Base-by-base conservation (phyloP, 2,888 invertebrate genomes). In the Rhingia campestris region DNA sequence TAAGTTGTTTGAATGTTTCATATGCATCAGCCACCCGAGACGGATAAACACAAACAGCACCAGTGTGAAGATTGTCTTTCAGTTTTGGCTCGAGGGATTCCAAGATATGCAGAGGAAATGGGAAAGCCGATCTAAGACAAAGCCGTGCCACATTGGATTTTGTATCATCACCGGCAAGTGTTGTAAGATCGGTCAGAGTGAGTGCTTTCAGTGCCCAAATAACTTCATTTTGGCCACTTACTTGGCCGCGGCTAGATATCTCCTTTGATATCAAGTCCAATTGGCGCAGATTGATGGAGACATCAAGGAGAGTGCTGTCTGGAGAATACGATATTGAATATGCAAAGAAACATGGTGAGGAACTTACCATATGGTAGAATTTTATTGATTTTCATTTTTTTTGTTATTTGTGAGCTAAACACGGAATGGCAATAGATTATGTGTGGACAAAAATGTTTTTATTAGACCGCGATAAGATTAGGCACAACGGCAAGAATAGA, bases 1-100 rank as follows among this genome's bases (percentile, higher is more conserved):
- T 92, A 87, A 95, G 90, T 54, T 92, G 92, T 74, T 92, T 91
- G 4, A 97, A 90, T 5, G 93, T 92, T 41, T 92, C 89, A 54
- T 93, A 92, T 53, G 96, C 97, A 92, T 96, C 95, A 14, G 92
- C 90, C 0, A 98, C 96, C 90, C 96, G 94, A 59, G 94, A 94
- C 12, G 99, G 99, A 92, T 99, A 99, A 2, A 99, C 97, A 92
- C 99, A 99, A 30, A 99, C 96, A 1, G 99, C 98, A 51, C 96
- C 99, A 47, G 97, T 96, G 86, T 92, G 93, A 53, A 95, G 86
- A 6, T 89, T 90, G 3, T 88, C 59, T 3, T 86, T 80, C 0
- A 91, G 73, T 2, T 82, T 64, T 0, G 86, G 75, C 4, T 91
- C 90, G 9, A 89, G 72, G 2, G 72, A 76, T 6, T 85, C 75